Percentiles rank a stretch among this genome's conserved stretches.
These are phyloP conservation scores for Apodemus speciosus DNA, from an alignment of 2,113 vertebrate species.

Conservation along the genomic window DNA sequence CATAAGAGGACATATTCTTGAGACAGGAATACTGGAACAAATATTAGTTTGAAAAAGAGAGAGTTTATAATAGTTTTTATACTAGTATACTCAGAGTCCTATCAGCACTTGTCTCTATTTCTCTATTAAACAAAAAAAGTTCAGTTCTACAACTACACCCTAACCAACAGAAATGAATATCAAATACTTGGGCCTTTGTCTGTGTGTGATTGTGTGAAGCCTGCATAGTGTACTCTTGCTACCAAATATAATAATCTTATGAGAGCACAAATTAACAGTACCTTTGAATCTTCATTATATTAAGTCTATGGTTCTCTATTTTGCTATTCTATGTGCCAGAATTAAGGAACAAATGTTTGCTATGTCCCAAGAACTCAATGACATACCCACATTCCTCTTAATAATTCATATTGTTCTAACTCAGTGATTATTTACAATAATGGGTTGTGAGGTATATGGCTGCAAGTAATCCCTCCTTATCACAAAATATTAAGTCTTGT, in stretches of 20 bases:
- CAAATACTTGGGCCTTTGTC: not conserved
- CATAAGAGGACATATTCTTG: not conserved
- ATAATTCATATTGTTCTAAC: not conserved
- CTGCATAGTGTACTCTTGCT: not conserved
- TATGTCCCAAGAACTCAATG: not conserved
- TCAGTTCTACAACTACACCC: not conserved
- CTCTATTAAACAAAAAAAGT: not conserved
- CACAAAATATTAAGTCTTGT: conserved; percentile 4
- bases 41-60: not conserved
- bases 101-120: not conserved
- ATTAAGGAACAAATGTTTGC: not conserved
- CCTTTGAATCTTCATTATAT: not conserved
- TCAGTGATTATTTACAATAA: not conserved
- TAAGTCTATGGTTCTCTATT: not conserved
- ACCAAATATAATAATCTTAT: not conserved
- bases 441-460: not conserved
- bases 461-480: not conserved
- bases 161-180: not conserved
- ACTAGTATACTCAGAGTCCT: too few relatives aligned
- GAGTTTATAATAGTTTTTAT: not conserved
- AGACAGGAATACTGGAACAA: not conserved
- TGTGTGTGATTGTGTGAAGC: not conserved
- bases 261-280: not conserved
- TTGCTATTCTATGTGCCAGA: not conserved
- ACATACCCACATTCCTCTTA: not conserved